Conservation (phyloP, 1,140 invertebrate species). For the Tachypleus tridentatus region DNA sequence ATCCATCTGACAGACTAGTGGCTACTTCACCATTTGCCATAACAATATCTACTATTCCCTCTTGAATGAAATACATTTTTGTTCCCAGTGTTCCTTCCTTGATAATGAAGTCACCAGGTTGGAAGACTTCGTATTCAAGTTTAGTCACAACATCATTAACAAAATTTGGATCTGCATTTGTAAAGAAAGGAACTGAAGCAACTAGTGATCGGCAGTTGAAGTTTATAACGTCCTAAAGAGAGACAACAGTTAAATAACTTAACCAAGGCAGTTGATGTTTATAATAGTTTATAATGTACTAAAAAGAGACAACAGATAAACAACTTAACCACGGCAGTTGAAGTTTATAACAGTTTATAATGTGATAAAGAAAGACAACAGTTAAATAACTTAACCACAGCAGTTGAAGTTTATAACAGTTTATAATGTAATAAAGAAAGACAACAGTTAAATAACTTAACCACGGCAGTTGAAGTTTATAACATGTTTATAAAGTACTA, state of each 20-base stretch:
- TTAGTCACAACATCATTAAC: conserved; percentile 96
- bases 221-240: conserved; percentile 82
- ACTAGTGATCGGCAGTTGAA: conserved; percentile 97
- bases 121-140: conserved; percentile 97
- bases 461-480: no score
- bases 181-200: conserved; percentile 96
- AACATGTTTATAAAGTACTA: no score
- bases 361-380: no score
- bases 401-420: no score
- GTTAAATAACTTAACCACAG: no score
- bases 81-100: conserved; percentile 58
- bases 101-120: conserved; percentile 96
- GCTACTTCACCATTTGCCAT: conserved; percentile 96
- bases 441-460: no score
- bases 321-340: no score
- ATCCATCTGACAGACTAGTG: conserved; percentile 93
- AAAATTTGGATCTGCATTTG: conserved; percentile 95
- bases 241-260: conserved; percentile 17
- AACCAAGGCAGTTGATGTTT: no score
- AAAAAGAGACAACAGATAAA: no score
- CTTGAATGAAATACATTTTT: conserved; percentile 99
- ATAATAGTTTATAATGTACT: no score
- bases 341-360: no score
- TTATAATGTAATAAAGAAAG: no score
- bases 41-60: conserved; percentile 95